Percentiles rank a stretch among this genome's conserved stretches.
Evolutionary conservation across 2,888 invertebrate genomes (phyloP).

Genomic region (Steinernema scapterisci): DNA sequence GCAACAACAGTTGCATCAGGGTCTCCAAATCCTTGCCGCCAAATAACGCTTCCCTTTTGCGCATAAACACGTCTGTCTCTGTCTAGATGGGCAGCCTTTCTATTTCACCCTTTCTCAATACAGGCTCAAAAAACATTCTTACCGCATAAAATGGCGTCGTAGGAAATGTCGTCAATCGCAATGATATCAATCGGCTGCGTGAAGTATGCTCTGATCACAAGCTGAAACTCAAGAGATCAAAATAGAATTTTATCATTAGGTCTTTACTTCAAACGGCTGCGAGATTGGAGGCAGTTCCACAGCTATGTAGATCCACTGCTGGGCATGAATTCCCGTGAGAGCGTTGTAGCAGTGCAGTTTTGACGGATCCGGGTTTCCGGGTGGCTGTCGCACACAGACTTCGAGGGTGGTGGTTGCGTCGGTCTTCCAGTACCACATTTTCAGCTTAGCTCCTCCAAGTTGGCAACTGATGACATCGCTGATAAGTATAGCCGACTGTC

Average conservation of each 20-base stretch:
- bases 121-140: neutral
- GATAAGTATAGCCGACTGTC: slow-evolving; percentile 52
- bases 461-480: slow-evolving; percentile 60
- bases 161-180: slow-evolving; percentile 61
- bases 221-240: slow-evolving; percentile 40
- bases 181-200: slow-evolving; percentile 57
- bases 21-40: neutral
- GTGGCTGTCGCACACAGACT: slow-evolving; percentile 61
- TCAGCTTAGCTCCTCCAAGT: slow-evolving; percentile 55
- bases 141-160: slow-evolving; percentile 62
- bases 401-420: slow-evolving; percentile 53
- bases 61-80: too few species aligned
- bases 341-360: slow-evolving; percentile 60
- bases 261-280: slow-evolving; percentile 57
- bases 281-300: slow-evolving; percentile 61
- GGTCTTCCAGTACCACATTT: slow-evolving; percentile 65
- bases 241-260: neutral
- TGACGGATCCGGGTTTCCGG: slow-evolving; percentile 50
- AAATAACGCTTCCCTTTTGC: too few species aligned
- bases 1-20: slow-evolving; percentile 12
- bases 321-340: slow-evolving; percentile 51
- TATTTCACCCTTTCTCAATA: neutral
- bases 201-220: slow-evolving; percentile 58
- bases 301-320: slow-evolving; percentile 61
- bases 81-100: too few species aligned